A percentile compares a stretch with the other conserved stretches of the same genome.
phyloP scores from a whole-genome alignment of 2,113 vertebrate genomes.

The Haplochromis burtoni region DNA sequence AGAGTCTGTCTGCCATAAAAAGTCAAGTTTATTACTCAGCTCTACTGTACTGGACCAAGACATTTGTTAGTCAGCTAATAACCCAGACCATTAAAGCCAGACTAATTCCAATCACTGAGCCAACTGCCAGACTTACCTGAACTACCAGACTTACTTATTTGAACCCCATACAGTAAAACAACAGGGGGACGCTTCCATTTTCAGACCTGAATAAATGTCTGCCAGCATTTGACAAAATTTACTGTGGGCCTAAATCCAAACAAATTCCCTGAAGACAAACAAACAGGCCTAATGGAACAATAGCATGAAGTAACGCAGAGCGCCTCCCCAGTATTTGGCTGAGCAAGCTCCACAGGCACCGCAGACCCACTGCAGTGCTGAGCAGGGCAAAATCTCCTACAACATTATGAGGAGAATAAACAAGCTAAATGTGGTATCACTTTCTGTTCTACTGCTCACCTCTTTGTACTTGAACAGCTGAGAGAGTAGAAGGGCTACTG shows the following conservation, averaged over 20 bases:
- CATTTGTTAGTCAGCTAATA: conserved; percentile 57
- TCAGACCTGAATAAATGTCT: conserved; percentile 11
- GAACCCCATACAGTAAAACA: conserved; percentile 35
- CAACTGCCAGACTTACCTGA: conserved; percentile 11
- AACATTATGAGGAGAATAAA: background rate
- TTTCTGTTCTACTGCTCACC: background rate
- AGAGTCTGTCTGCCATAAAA: conserved; percentile 13
- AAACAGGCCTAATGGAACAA: conserved; percentile 53
- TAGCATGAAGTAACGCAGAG: conserved; percentile 17
- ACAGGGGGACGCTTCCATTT: conserved; percentile 27
- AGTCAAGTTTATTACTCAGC: conserved; percentile 30
- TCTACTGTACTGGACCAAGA: conserved; percentile 26
- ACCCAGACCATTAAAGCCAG: conserved; percentile 46
- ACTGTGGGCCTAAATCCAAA: conserved; percentile 7
- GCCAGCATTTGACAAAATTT: conserved; percentile 41
- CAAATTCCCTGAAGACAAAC: conserved; percentile 44
- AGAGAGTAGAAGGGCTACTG: background rate
- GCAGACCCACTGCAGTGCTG: background rate
- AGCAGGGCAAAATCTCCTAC: background rate
- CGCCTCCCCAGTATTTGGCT: conserved; percentile 9
- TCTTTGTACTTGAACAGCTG: background rate
- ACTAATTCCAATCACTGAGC: conserved; percentile 21
- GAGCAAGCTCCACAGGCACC: background rate
- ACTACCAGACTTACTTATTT: conserved; percentile 16
- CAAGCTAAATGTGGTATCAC: background rate